Percentiles rank a stretch among this genome's conserved stretches.
Evolutionary conservation across 2,797 vertebrate genomes (phyloP).

Genomic region (Ispidina lecontei): DNA sequence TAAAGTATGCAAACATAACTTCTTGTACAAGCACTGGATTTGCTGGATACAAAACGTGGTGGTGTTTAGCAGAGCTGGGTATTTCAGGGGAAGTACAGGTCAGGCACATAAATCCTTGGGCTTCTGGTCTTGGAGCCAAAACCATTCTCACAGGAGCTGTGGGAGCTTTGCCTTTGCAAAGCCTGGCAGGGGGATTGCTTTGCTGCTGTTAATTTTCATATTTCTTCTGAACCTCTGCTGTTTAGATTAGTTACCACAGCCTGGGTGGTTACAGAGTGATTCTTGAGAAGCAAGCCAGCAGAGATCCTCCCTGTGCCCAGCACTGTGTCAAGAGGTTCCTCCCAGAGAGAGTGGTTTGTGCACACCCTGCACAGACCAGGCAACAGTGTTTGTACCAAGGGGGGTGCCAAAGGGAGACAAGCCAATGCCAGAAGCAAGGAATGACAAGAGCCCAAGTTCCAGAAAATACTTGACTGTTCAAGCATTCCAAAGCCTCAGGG

Average conservation of each 20-base stretch:
- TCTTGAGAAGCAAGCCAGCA: background rate
- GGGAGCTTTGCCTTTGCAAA: background rate
- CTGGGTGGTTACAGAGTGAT: background rate
- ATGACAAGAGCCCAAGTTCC: background rate
- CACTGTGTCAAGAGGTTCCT: background rate
- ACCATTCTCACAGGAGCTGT: background rate
- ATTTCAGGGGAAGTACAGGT: background rate
- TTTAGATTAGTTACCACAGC: background rate
- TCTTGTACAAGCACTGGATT: background rate
- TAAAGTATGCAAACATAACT: background rate
- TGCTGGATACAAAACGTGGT: fast-evolving
- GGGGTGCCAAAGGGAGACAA: background rate
- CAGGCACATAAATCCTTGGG: background rate
- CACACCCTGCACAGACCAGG: background rate
- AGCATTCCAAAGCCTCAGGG: background rate
- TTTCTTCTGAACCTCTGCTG: background rate
- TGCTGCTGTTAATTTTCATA: background rate
- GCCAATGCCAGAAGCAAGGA: background rate
- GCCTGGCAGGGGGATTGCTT: background rate
- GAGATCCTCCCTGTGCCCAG: background rate
- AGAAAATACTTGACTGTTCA: background rate
- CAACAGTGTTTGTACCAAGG: background rate
- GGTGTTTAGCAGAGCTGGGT: background rate
- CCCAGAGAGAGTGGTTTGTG: background rate
- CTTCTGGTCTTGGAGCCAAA: background rate